A percentile compares a stretch with the other conserved stretches of the same genome.
phyloP scores from a whole-genome alignment of 2,797 vertebrate genomes.

The Phoxinus dragarum region DNA sequence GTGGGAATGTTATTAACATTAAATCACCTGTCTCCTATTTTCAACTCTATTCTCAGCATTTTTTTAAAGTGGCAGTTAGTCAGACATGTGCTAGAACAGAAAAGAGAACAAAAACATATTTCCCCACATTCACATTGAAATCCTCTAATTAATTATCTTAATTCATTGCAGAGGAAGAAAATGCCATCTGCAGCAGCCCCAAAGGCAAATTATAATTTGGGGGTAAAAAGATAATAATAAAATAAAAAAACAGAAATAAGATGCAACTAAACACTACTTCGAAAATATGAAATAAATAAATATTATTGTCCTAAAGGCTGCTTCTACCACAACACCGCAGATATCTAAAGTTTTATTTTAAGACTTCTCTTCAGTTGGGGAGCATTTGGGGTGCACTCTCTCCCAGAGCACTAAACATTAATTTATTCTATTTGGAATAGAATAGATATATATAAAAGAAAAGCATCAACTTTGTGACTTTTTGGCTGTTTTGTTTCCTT shows the following conservation, averaged over 20 bases:
- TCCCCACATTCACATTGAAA: conserved; percentile 26
- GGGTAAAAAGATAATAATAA: neutral
- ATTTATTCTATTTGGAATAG: conserved; percentile 39
- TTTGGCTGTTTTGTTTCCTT: conserved; percentile 29
- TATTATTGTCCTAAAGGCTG: conserved; percentile 31
- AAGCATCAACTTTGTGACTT: conserved; percentile 7
- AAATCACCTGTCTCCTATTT: neutral
- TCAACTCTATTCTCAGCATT: neutral
- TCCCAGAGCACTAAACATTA: conserved; percentile 48
- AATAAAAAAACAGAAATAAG: neutral
- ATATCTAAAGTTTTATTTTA: conserved; percentile 47
- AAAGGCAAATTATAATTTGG: conserved; percentile 52
- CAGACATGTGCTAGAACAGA: neutral
- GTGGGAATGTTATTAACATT: neutral
- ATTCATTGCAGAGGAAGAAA: conserved; percentile 50
- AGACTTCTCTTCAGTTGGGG: conserved; percentile 20
- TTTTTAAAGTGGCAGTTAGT: neutral
- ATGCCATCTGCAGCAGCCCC: conserved; percentile 56
- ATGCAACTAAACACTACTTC: conserved; percentile 6
- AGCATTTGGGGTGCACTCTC: conserved; percentile 18
- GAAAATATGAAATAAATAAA: conserved; percentile 28
- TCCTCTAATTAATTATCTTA: conserved; percentile 54
- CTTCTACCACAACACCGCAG: conserved; percentile 37
- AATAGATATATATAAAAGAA: neutral
- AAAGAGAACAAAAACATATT: neutral